Evolutionary conservation across 2,113 vertebrate species (phyloP).

Genomic region (Arenaria interpres): DNA sequence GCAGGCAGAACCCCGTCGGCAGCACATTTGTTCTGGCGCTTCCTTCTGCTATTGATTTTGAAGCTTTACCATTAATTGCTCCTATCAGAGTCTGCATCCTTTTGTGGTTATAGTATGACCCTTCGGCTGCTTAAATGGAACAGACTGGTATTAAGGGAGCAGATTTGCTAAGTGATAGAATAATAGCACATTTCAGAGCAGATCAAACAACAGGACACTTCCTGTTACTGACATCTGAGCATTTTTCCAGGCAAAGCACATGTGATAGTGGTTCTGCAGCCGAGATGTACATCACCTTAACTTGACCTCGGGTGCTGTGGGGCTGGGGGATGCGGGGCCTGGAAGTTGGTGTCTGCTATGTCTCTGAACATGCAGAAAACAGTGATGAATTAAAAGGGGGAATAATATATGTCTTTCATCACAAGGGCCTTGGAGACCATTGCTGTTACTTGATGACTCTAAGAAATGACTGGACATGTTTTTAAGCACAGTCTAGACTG

Average conservation of each 20-base stretch:
- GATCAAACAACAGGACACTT: not conserved
- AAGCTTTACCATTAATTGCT: not conserved
- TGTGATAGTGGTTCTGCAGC: not conserved
- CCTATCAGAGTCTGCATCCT: not conserved
- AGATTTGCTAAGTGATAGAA: not conserved
- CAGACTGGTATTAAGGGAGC: not conserved
- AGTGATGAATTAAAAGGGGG: not conserved
- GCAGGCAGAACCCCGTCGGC: not conserved
- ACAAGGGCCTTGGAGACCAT: not conserved
- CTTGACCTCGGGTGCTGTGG: not conserved
- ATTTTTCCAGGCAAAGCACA: not conserved
- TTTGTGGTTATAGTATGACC: not conserved
- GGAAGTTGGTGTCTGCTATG: not conserved
- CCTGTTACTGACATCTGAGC: not conserved
- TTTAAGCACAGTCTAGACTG: not conserved
- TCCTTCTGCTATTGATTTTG: not conserved
- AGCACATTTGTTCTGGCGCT: not conserved
- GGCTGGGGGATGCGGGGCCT: not conserved
- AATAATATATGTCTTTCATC: not conserved
- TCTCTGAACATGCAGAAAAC: not conserved
- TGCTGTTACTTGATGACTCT: not conserved
- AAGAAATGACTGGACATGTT: not conserved
- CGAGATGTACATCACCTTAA: not conserved
- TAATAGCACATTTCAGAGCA: not conserved
- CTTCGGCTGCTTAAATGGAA: not conserved